A percentile compares a stretch with the other conserved stretches of the same genome.
These are phyloP conservation scores for Lamprotornis superbus DNA, from an alignment of 2,113 vertebrate species.

Conservation along the genomic window DNA sequence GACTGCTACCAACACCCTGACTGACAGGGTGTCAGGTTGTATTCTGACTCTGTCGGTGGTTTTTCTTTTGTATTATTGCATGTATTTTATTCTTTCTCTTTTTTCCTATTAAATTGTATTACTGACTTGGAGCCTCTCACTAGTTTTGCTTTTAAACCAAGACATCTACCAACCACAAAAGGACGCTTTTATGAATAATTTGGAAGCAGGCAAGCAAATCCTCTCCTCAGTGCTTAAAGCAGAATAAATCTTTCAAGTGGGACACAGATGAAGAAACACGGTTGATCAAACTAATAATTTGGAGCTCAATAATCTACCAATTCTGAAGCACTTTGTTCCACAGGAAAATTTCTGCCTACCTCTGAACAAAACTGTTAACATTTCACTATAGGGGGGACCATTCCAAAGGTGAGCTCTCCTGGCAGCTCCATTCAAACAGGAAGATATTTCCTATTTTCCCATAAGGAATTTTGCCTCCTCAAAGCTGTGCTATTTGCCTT, in stretches of 20 bases:
- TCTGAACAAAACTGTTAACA: not conserved
- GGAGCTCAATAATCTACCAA: not conserved
- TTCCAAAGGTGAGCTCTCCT: not conserved
- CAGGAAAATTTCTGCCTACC: not conserved
- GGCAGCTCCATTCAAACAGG: not conserved
- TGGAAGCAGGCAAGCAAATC: not conserved
- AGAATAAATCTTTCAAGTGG: not conserved
- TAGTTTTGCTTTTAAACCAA: too few species aligned
- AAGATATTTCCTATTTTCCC: not conserved
- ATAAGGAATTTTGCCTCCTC: not conserved
- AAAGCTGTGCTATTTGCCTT: not conserved
- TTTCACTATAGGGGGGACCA: not conserved
- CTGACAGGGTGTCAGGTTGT: too few species aligned
- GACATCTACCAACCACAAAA: not conserved
- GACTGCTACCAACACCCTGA: too few species aligned
- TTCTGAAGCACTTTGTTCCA: not conserved
- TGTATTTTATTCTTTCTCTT: too few species aligned
- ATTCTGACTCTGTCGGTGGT: too few species aligned
- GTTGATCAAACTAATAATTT: not conserved
- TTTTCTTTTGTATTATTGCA: too few species aligned
- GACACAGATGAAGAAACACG: not conserved
- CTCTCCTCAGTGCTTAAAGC: not conserved
- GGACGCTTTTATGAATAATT: not conserved
- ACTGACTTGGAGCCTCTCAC: too few species aligned
- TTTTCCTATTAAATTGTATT: too few species aligned